Conservation (phyloP, 2,888 invertebrate species). For the Octonoba sinensis region DNA sequence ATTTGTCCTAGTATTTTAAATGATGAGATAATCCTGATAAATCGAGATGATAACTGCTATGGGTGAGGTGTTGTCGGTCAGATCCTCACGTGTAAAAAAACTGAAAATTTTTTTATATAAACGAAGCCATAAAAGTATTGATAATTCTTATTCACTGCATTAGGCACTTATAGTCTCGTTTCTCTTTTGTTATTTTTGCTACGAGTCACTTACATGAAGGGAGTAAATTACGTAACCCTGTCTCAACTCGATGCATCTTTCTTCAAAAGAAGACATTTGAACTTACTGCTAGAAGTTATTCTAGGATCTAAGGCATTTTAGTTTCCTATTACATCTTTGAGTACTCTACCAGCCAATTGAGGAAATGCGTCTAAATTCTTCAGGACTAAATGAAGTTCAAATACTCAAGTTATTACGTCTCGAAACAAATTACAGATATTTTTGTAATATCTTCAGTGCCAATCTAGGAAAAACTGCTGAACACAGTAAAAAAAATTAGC, state of each 20-base stretch:
- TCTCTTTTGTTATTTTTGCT: conserved; percentile 33
- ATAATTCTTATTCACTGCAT: conserved; percentile 4
- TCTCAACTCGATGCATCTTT: conserved; percentile 25
- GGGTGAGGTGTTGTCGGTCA: conserved; percentile 62
- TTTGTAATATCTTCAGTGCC: conserved; percentile 64
- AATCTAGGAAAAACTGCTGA: conserved; percentile 42
- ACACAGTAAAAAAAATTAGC: conserved; percentile 37
- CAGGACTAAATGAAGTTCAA: conserved; percentile 39
- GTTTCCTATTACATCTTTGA: conserved; percentile 42
- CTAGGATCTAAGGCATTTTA: conserved; percentile 32
- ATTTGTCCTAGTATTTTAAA: conserved; percentile 52
- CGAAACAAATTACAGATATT: conserved; percentile 54
- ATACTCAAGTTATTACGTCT: conserved; percentile 38
- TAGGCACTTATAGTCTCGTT: conserved; percentile 30
- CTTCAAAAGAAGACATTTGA: conserved; percentile 23
- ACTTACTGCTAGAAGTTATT: conserved; percentile 33
- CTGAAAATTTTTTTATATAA: conserved; percentile 14
- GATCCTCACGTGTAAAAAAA: conserved; percentile 46
- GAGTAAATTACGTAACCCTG: conserved; percentile 25
- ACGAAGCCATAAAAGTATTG: conserved; percentile 8
- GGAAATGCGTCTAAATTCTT: conserved; percentile 28
- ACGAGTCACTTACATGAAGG: conserved; percentile 59
- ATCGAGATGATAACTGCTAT: conserved; percentile 63
- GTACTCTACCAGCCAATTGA: conserved; percentile 31
- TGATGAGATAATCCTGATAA: conserved; percentile 47